phyloP scores from a whole-genome alignment of 2,797 vertebrate species.

The Neosilurus mollespiculum region DNA sequence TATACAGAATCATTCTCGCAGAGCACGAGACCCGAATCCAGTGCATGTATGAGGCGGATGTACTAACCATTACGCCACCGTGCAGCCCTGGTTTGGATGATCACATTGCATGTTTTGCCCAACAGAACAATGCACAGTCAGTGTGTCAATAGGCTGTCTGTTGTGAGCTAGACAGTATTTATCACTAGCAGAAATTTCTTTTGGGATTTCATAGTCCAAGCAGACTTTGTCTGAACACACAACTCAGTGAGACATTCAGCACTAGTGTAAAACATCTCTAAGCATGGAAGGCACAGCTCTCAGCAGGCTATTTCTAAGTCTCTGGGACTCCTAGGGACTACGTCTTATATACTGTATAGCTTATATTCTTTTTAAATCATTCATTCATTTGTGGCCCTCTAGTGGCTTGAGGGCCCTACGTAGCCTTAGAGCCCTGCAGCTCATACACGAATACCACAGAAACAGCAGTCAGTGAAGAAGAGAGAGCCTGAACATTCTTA shows the following conservation, averaged over 20 bases:
- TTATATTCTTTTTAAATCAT: background rate
- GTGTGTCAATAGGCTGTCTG: constrained; percentile 67
- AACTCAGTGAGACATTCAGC: constrained; percentile 67
- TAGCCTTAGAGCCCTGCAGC: background rate
- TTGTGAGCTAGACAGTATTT: constrained; percentile 66
- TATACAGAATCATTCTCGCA: no score
- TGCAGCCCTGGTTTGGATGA: background rate
- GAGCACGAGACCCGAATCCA: no score
- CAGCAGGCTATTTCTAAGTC: constrained; percentile 26
- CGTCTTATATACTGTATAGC: background rate
- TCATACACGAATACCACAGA: constrained; percentile 48
- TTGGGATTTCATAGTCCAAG: constrained; percentile 60
- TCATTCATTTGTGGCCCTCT: no score
- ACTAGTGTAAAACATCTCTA: constrained; percentile 63
- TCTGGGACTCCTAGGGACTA: background rate
- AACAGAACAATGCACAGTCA: constrained; percentile 74
- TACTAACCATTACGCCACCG: no score
- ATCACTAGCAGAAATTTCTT: constrained; percentile 67
- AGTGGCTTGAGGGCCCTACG: background rate
- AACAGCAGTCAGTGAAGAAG: constrained; percentile 34
- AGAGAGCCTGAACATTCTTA: constrained; percentile 28
- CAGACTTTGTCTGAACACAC: constrained; percentile 63
- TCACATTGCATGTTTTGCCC: constrained; percentile 62
- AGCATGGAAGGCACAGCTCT: constrained; percentile 53
- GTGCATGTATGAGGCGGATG: no score